Percentiles rank a stretch among this genome's conserved stretches.
Conservation (phyloP, 1,140 invertebrate genomes). For the Lysiphlebus fabarum region DNA sequence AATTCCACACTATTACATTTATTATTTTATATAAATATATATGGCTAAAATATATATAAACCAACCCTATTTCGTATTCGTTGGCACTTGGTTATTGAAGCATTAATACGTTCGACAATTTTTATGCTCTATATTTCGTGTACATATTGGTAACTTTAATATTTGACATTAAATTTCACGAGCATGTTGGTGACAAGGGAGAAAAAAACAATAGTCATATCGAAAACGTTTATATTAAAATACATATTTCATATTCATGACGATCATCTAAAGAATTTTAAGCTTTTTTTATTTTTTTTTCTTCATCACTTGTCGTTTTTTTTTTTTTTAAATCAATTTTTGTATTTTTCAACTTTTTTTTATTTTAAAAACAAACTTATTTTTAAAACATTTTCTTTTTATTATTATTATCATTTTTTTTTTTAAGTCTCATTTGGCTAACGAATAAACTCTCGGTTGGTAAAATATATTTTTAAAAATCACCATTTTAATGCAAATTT, state of each 20-base stretch:
- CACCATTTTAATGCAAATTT: constrained; percentile 45
- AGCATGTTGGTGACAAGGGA: constrained; percentile 15
- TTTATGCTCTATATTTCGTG: constrained; percentile 32
- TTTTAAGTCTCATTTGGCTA: no score
- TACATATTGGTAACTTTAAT: constrained; percentile 42
- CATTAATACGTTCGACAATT: constrained; percentile 43
- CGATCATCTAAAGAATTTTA: constrained; percentile 20
- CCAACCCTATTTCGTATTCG: no score
- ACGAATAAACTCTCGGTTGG: no score
- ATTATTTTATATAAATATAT: no score
- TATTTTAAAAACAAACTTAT: constrained; percentile 7
- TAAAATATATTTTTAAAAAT: constrained; percentile 37
- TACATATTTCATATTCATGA: constrained; percentile 40
- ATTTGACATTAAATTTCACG: constrained; percentile 38
- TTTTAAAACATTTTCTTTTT: constrained; percentile 9
- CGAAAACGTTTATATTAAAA: constrained; percentile 38
- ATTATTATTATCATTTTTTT: neutral
- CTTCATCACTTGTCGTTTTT: constrained; percentile 16
- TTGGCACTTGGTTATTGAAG: neutral
- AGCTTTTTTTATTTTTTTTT: constrained; percentile 1
- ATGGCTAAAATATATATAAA: no score
- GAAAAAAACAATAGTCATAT: constrained; percentile 18
- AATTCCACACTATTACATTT: no score
- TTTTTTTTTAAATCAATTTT: constrained; percentile 1
- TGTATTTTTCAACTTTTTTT: neutral